Evolutionary conservation across 1,140 invertebrate species (phyloP).

Genomic region (Polypedilum vanderplanki): DNA sequence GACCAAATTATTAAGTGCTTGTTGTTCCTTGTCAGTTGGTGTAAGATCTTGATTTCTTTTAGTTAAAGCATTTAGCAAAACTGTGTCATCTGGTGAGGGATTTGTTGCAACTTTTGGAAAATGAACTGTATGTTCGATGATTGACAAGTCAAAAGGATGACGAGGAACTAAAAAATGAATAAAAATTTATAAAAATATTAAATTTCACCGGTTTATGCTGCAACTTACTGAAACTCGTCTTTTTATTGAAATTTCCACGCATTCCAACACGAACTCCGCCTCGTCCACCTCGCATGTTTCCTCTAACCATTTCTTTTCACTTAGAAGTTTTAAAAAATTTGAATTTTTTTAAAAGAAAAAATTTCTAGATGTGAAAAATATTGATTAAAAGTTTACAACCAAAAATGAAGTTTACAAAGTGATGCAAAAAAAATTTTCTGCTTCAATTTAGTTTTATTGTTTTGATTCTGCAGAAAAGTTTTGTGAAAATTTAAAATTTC

Average conservation of each 20-base stretch:
- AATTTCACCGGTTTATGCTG: neutral
- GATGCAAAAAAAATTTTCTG: neutral
- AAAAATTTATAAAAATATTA: neutral
- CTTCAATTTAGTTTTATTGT: neutral
- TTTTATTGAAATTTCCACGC: neutral
- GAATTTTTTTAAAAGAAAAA: neutral
- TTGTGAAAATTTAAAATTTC: no score
- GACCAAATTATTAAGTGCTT: constrained; percentile 83
- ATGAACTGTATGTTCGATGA: constrained; percentile 68
- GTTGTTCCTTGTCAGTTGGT: constrained; percentile 81
- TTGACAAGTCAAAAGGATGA: constrained; percentile 83
- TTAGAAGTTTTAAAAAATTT: neutral
- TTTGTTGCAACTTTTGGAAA: constrained; percentile 83
- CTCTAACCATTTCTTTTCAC: constrained; percentile 31
- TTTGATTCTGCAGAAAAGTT: neutral
- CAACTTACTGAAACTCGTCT: neutral
- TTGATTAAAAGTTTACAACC: neutral
- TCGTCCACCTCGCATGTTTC: constrained; percentile 23
- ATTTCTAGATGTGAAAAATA: neutral
- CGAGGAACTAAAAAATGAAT: constrained; percentile 48
- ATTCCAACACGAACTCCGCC: constrained; percentile 22
- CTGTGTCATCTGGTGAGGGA: constrained; percentile 69
- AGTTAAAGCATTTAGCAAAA: constrained; percentile 69
- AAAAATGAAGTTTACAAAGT: neutral
- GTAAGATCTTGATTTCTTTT: constrained; percentile 87